Evolutionary conservation across 1,140 invertebrate species (phyloP).

Genomic region (Venustaconcha ellipsiformis): DNA sequence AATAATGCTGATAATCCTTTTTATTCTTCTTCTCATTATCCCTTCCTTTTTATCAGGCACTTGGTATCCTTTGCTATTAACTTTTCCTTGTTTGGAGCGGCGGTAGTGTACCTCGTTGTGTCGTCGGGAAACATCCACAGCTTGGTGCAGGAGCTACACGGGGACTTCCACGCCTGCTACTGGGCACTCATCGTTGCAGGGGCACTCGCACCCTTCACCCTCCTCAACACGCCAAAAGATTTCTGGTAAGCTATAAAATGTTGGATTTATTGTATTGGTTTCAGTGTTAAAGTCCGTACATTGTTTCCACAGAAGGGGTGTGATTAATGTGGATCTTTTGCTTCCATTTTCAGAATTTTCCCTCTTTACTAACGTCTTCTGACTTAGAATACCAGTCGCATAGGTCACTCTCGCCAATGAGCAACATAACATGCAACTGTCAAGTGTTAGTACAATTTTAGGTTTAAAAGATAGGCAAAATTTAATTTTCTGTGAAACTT

Average conservation of each 20-base stretch:
- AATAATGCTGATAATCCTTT: slow-evolving; percentile 23
- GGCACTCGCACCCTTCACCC: slow-evolving; percentile 75
- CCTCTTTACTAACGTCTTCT: too few relatives aligned
- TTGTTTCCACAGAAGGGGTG: background rate
- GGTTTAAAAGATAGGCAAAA: too few relatives aligned
- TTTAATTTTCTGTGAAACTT: too few relatives aligned
- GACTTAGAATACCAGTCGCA: too few relatives aligned
- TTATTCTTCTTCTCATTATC: background rate
- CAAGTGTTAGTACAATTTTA: too few relatives aligned
- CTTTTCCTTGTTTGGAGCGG: slow-evolving; percentile 77
- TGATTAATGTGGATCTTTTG: background rate
- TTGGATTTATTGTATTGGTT: too few relatives aligned
- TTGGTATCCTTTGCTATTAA: slow-evolving; percentile 72
- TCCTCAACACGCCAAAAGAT: slow-evolving; percentile 68
- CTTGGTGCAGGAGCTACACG: slow-evolving; percentile 66
- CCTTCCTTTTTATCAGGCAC: slow-evolving; percentile 28
- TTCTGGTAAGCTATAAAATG: slow-evolving; percentile 23
- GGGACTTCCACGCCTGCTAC: slow-evolving; percentile 72
- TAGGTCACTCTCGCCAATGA: too few relatives aligned
- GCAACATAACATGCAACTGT: too few relatives aligned
- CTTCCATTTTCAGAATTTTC: too few relatives aligned
- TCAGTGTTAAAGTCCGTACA: slow-evolving; percentile 10
- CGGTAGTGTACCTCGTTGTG: slow-evolving; percentile 79
- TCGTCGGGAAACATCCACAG: slow-evolving; percentile 71
- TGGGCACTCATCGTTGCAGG: slow-evolving; percentile 77